Evolutionary conservation across 2,113 vertebrate species (phyloP), one percentile per base, ranked within the genome.

Genomic region (Chlorodrepanis virens): DNA sequence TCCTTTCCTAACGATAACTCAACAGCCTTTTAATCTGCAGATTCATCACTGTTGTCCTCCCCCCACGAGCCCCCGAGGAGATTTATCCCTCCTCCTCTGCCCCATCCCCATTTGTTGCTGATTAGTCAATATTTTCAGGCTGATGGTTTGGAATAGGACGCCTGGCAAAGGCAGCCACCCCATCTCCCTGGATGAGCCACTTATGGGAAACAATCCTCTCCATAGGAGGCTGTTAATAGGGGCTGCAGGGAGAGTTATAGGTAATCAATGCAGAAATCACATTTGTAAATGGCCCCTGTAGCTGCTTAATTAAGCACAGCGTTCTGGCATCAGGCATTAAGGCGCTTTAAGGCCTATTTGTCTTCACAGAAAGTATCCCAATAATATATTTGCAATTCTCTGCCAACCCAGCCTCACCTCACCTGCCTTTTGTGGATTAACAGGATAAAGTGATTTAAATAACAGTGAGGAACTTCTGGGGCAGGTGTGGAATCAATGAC

Each of bases 221-320:
- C 47, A 31, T 4, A 40, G 81, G 54, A 89, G 60, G 70, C 64
- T 72, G 79, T 78, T 92, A 95, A 95, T 54, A 71, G 93, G 78
- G 79, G 45, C 69, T 88, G 87, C 31, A 79, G 84, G 19, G 59
- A 94, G 88, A 96, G 22, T 95, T 95, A 95, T 87, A 85, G 95
- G 35, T 91, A 93, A 93, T 95, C 96, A 91, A 92, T 96, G 89
- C 79, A 82, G 78, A 93, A 96, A 94, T 86, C 84, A 77, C 84
- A 44, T 91, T 94, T 92, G 87, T 75, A 95, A 97, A 90, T 75
- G 89, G 89, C 78, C 83, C 79, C 93, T 83, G 88, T 60, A 96
- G 89, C 82, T 90, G 87, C 92, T 94, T 96, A 97, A 97, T 97
- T 97, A 96, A 89, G 86, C 87, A 71, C 84, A 47, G 83, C n/a